Base-by-base conservation (phyloP, 2,888 invertebrate species). In the Chirona hameri region DNA sequence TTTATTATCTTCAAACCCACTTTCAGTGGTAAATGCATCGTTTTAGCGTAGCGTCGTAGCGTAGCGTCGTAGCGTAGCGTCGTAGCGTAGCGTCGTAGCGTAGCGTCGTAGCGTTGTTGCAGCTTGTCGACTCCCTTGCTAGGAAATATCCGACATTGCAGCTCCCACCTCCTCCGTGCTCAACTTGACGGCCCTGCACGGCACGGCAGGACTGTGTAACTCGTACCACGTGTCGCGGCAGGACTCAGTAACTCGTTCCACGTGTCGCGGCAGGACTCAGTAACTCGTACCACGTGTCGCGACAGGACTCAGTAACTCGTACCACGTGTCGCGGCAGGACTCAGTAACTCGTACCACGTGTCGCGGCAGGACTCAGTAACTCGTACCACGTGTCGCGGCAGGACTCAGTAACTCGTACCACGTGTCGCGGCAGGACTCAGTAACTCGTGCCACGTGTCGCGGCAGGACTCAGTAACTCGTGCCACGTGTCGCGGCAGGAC, bases 281-380 rank as follows among this genome's bases (percentile, higher is more conserved):
- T 85, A 94, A 94, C 88, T 94, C 94, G 4, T 93, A 94, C 88
- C 92, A 96, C 91, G 96, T 97, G 88, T n/a, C 88, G 10, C 39
- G 60, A 85, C 82, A 84, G 84, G 82, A 76, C 90, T 94, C 86
- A 90, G 94, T 85, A 94, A 94, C 88, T 94, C 94, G 4, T 93
- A 94, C 88, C 92, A 96, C 91, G 96, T 97, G 88, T n/a, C 88
- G 10, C 39, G 60, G 85, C 82, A 84, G 84, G 82, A 76, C 90
- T 94, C 86, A 90, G 94, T 85, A 94, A 94, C 88, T 94, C 94
- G 4, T 93, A 94, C 88, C 92, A 96, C 91, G 96, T 97, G 88
- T n/a, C 88, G 10, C 39, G 60, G 85, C 82, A 84, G 84, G 82
- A 76, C 90, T 94, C 86, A 90, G 94, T 85, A 94, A 94, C 88